These are phyloP conservation scores for Helostoma temminkii DNA, from an alignment of 2,797 vertebrate species.

Conservation along the genomic window DNA sequence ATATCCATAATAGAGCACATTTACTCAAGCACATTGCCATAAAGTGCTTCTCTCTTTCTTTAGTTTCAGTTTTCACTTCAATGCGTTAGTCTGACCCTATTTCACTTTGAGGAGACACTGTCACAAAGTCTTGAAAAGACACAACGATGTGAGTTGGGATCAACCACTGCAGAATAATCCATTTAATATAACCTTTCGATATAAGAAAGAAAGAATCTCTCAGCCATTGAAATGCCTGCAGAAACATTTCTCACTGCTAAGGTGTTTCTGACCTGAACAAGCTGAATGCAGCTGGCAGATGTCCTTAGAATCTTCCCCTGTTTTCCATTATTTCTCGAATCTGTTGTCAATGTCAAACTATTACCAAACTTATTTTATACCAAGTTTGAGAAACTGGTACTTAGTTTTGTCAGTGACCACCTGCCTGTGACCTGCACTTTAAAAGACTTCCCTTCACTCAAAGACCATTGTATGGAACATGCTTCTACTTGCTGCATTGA, in stretches of 20 bases:
- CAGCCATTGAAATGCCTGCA: not conserved
- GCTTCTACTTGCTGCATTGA: not conserved
- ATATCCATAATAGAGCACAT: conserved; percentile 1
- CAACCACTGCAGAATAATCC: conserved; percentile 1
- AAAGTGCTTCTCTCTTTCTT: conserved; percentile 15
- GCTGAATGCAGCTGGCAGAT: not conserved
- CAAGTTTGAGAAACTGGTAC: fast-evolving
- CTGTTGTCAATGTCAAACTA: not conserved
- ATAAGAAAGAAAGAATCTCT: conserved; percentile 9
- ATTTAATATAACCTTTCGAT: conserved; percentile 32
- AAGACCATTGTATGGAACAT: not conserved
- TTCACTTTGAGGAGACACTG: conserved; percentile 20
- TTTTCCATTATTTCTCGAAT: not conserved
- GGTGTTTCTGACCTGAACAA: not conserved
- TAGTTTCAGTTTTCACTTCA: not conserved
- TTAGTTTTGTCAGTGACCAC: too few species aligned
- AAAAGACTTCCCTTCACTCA: not conserved
- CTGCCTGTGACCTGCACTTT: not conserved
- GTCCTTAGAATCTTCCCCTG: not conserved
- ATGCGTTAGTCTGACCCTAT: conserved; percentile 28
- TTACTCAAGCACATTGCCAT: conserved; percentile 7
- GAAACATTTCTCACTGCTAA: not conserved
- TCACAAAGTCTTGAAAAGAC: not conserved
- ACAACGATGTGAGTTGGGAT: conserved; percentile 18
- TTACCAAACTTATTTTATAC: not conserved